Evolutionary conservation across 2,113 vertebrate genomes (phyloP).

Genomic region (Hippocampus zosterae): DNA sequence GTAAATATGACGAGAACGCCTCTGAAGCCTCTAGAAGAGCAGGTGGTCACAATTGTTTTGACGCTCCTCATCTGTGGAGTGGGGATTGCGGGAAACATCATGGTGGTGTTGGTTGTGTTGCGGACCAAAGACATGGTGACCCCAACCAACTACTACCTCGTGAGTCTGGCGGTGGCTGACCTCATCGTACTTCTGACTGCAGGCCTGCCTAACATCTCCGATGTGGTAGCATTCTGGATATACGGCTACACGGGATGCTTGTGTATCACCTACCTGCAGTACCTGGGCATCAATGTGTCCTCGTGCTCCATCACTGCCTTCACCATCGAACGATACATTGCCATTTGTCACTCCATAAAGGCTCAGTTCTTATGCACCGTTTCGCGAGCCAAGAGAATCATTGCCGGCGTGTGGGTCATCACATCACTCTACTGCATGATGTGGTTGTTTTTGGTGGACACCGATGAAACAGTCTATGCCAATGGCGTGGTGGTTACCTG

Average conservation of each 20-base stretch:
- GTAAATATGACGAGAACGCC: constrained; percentile 72
- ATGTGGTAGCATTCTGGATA: constrained; percentile 77
- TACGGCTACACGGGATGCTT: constrained; percentile 80
- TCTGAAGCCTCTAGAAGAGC: constrained; percentile 72
- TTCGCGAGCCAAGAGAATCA: constrained; percentile 80
- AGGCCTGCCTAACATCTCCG: constrained; percentile 77
- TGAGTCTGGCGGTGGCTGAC: constrained; percentile 80
- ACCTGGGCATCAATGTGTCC: constrained; percentile 83
- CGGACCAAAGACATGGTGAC: constrained; percentile 82
- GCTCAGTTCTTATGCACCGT: constrained; percentile 81
- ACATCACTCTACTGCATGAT: constrained; percentile 79
- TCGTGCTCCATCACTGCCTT: constrained; percentile 82
- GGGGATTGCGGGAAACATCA: constrained; percentile 79
- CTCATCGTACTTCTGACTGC: constrained; percentile 80
- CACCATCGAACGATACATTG: constrained; percentile 81
- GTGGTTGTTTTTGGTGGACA: constrained; percentile 88
- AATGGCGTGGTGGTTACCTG: constrained; percentile 77
- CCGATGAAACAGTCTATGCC: constrained; percentile 67
- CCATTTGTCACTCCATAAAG: constrained; percentile 81
- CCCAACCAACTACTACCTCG: constrained; percentile 84
- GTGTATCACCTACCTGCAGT: constrained; percentile 84
- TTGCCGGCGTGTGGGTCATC: constrained; percentile 78
- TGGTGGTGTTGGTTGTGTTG: constrained; percentile 83
- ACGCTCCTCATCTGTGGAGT: constrained; percentile 79
- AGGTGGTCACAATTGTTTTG: constrained; percentile 79